Base-by-base conservation (phyloP, 1,140 invertebrate genomes). In the Monomorium pharaonis region DNA sequence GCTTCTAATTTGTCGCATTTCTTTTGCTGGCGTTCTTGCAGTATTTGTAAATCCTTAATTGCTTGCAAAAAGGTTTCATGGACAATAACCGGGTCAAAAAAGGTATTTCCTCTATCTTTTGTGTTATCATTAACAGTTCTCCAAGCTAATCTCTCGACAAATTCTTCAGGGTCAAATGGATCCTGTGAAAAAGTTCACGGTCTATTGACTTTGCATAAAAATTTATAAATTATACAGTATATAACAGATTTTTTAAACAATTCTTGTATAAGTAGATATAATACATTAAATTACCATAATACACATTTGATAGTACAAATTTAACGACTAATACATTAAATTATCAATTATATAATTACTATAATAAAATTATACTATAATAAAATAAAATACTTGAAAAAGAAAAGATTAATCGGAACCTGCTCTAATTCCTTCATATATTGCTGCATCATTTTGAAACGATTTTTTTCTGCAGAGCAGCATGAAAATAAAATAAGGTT, bases 141-240 rank as follows among this genome's bases (percentile, higher is more conserved):
- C 97, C 99, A 99, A 81, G 99, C 99, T 88, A 99, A 95, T 81
- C 98, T 96, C 95, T 99, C 99, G 1, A 99, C 98, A 96, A 99
- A 99, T 92, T 99, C 99, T 94, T 98, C 98, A 30, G 98, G 97
- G 96, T 99, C 98, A 95, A 99, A 99, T 0, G 98, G 98, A 93
- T 99, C 98, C 98, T 98, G 89, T 85, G 94, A 65, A 86, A 75
- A 14, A 76, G 3, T 77, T 30, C n/a, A 3, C 21, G 16, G 44
- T n/a, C 24, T n/a, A 1, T 62, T 62, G 2, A 24, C 1, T 33
- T 30, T 27, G 30, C 10, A 24, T 0, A 69, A 0, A 27, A 65
- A 18, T 83, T 54, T 30, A 2, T 42, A 44, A 76, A 86, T 2
- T 30, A 37, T 60, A 9, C 0, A 0, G 24, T 21, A 63, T 33